These are phyloP conservation scores for Papilio protenor DNA, from an alignment of 2,888 invertebrate genomes.

Conservation along the genomic window DNA sequence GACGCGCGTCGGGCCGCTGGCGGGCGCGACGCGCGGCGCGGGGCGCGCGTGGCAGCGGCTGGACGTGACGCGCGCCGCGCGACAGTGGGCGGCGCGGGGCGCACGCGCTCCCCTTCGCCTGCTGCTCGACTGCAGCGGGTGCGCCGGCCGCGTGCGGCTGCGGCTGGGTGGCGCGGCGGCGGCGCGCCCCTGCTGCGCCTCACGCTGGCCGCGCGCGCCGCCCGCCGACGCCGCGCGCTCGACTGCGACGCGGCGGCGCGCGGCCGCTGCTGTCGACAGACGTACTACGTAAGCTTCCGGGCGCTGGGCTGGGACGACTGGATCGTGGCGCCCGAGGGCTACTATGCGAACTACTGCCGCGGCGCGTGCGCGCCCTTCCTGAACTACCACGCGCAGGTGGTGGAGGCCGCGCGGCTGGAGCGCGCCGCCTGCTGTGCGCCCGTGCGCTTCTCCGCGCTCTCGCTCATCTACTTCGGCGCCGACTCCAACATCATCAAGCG, in stretches of 20 bases:
- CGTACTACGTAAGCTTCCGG: slow-evolving; percentile 96
- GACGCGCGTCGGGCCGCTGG: slow-evolving; percentile 70
- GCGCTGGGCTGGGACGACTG: slow-evolving; percentile 97
- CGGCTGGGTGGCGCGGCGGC: slow-evolving; percentile 88
- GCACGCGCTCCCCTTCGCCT: slow-evolving; percentile 87
- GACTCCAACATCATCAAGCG: slow-evolving; percentile 96
- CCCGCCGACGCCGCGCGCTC: slow-evolving; percentile 92
- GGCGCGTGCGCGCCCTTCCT: slow-evolving; percentile 94
- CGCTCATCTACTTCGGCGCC: slow-evolving; percentile 95
- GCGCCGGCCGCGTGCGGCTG: slow-evolving; percentile 85
- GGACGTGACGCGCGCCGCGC: slow-evolving; percentile 91
- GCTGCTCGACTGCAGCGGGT: slow-evolving; percentile 94
- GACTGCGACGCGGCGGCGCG: slow-evolving; percentile 88
- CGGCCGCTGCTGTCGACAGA: slow-evolving; percentile 91
- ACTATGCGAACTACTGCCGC: slow-evolving; percentile 97
- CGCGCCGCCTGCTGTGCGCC: slow-evolving; percentile 97
- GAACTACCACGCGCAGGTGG: slow-evolving; percentile 95
- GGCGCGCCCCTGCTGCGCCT: slow-evolving; percentile 93
- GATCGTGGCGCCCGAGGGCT: slow-evolving; percentile 95
- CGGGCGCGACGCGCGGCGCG: slow-evolving; percentile 51
- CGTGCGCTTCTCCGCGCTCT: slow-evolving; percentile 95
- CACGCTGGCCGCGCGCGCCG: slow-evolving; percentile 87
- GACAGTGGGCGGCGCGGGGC: slow-evolving; percentile 86
- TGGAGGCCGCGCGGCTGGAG: slow-evolving; percentile 94
- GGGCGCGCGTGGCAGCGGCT: slow-evolving; percentile 93